Evolutionary conservation across 2,888 invertebrate genomes (phyloP), one percentile per base, ranked within the genome.

Genomic region (Lymantria dispar): DNA sequence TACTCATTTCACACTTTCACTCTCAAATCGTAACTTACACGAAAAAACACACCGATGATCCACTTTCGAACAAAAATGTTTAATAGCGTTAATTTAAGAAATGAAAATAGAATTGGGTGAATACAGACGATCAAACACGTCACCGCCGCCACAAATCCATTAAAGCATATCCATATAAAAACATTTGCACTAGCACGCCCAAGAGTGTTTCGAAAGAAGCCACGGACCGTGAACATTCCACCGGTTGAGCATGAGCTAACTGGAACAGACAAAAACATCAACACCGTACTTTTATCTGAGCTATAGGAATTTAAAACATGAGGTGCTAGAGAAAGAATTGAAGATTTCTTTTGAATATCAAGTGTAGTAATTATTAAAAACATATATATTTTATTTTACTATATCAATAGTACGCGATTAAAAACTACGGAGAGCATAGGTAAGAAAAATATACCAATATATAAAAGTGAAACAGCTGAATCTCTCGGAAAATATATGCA

Each of bases 161-260:
- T 83, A 82, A 76, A 72, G 68, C 76, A 73, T 74, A 72, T 74
- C 75, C 64, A 78, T 71, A 83, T 73, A 88, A 86, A 87, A 89
- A 89, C 88, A 87, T 91, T 91, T 79, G 90, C 90, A 89, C 86
- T 83, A 81, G 83, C 80, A 80, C 81, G 80, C 73, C 77, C 77
- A 78, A 82, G 78, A 83, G 82, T 87, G 88, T 91, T 91, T 87
- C 90, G 88, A 90, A 90, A 88, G 86, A 81, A 60, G 78, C 87
- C 67, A 68, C 79, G 78, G 83, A 89, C 78, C 91, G 88, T 90
- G 79, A 91, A 91, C 88, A 91, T 91, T 90, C 91, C 88, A 79
- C 74, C 75, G 74, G 72, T 78, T 72, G 80, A 80, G 80, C 85
- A 83, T 81, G 82, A 83, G 80, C 80, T 70, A 75, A 76, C 76